These are phyloP conservation scores for Sinelater perroti DNA, from an alignment of 2,888 invertebrate genomes.

Conservation along the genomic window DNA sequence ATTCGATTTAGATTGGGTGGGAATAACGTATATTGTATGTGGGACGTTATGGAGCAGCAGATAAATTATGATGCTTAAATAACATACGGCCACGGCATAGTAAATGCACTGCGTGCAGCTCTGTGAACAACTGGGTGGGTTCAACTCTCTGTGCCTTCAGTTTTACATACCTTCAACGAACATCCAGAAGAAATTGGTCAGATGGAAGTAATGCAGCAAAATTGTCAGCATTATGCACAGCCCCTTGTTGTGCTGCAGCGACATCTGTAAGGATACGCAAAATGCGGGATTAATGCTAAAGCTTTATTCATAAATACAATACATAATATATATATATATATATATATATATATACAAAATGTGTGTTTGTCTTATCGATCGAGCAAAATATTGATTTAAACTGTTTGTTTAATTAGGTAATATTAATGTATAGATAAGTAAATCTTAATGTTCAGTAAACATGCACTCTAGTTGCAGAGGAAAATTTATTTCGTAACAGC, in stretches of 20 bases:
- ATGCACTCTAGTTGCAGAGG: constrained; percentile 14
- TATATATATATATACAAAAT: too few relatives aligned
- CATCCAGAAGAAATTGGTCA: constrained; percentile 98
- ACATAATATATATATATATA: too few relatives aligned
- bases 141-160: not conserved
- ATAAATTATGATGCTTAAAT: too few relatives aligned
- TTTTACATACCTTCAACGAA: constrained; percentile 83
- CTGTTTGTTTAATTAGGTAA: constrained; percentile 11
- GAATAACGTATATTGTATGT: too few relatives aligned
- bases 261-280: constrained; percentile 51
- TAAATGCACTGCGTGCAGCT: too few relatives aligned
- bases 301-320: too few relatives aligned
- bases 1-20: too few relatives aligned
- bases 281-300: too few relatives aligned
- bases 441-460: constrained; percentile 14
- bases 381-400: constrained; percentile 1
- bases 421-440: constrained; percentile 10
- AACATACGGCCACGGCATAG: too few relatives aligned
- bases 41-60: too few relatives aligned
- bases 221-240: constrained; percentile 78
- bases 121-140: too few relatives aligned
- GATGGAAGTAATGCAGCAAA: constrained; percentile 86
- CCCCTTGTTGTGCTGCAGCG: constrained; percentile 47
- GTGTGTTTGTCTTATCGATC: constrained; percentile 6
- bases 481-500: too few relatives aligned